Evolutionary conservation across 2,113 vertebrate species (phyloP), one percentile per base, ranked within the genome.

Genomic region (Xiphias gladius): DNA sequence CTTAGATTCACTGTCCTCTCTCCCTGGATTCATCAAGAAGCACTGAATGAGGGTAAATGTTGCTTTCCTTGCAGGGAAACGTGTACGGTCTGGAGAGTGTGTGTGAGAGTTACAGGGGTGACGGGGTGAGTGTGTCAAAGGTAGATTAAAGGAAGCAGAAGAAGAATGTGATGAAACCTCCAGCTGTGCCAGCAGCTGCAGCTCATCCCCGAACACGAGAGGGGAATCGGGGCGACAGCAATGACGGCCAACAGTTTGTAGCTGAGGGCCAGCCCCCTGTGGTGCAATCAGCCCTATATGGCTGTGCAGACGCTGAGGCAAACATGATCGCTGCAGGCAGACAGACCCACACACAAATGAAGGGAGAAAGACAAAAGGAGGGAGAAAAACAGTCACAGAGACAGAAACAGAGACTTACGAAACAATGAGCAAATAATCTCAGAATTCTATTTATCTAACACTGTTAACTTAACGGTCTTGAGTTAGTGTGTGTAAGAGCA

Each of bases 101-200:
- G 79, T 63, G 59, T 43, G 70, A 76, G 80, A 68, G 77, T 55
- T 65, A 61, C 77, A 62, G 74, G 43, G 71, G 82, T 61, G 74
- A 87, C 2, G 16, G 78, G 72, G 65, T 24, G 57, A 93, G 71
- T 83, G 86, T 80, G 83, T 92, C 82, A 92, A 89, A 92, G 88
- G 89, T 91, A 80, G 88, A 89, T 83, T 88, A 90, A 88, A 88
- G 79, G 75, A 84, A 80, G 67, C 59, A 79, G 81, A 82, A 73
- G 77, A 79, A 58, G 72, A 85, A 73, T 0, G 46, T 8, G 41
- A 79, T 59, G 75, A 90, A 90, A 86, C 65, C 68, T 88, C 93
- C 93, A 94, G 92, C 91, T 92, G 90, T 91, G 92, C 76, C 88
- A 74, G 88, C 91, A 92, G 92, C 89, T 91, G 89, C 78, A 84